Base-by-base conservation (phyloP, 1,140 invertebrate species). In the Drosophila yakuba region DNA sequence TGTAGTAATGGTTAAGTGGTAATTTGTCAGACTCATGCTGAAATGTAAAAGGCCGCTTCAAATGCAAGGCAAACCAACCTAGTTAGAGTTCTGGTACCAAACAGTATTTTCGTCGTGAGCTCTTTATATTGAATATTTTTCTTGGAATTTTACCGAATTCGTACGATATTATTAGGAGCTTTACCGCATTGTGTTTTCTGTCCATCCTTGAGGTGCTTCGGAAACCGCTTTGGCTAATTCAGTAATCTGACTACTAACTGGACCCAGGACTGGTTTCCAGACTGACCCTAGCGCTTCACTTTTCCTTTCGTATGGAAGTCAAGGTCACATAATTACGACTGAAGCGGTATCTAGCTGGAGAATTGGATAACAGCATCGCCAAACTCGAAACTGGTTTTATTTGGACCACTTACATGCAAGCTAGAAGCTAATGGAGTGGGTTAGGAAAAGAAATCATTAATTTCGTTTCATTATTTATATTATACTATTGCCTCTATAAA, bases 231-330 rank as follows among this genome's bases (percentile, higher is more conserved):
- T 8, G 7, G 32, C 8, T 32, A 32, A 32, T 10, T 32, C 32
- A 32, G 32, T 32, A 10, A 10, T 32, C 32, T 32, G 32, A 10
- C 32, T 25, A 15, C 15, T 4, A 44, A 43, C 28, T 59, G 28
- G 4, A 32, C 10, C n/a, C 4, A 41, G 44, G 74, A 86, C 82
- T 75, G 83, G 83, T 86, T 86, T 85, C 64, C 41, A 58, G 43
- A 66, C 51, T 36, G 36, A 47, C 44, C 38, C 38, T 35, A 61
- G 60, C 57, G 52, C 67, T 72, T 78, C 80, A 83, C 84, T 89
- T 88, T 89, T 89, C 67, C 84, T 89, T 83, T 88, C 54, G 52
- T 71, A 88, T 83, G 72, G 80, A 64, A 88, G 84, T 89, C 84
- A 88, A 88, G 84, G 84, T 88, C 77, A 61, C 25, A 20, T 38